phyloP scores from a whole-genome alignment of 2,888 invertebrate species.

The Pomacea canaliculata region DNA sequence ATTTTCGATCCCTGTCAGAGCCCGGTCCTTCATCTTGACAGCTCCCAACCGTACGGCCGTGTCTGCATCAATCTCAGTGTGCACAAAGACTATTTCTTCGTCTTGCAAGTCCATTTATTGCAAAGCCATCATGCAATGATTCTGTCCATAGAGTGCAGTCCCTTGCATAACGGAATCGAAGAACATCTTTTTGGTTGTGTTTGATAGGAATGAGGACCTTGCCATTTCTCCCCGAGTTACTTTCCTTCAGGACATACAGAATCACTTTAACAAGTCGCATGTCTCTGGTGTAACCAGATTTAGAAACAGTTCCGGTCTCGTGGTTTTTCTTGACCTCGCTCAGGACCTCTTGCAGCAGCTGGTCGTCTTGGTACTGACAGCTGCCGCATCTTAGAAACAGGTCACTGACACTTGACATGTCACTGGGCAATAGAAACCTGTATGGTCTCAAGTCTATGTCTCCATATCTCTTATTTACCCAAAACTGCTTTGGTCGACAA shows the following conservation, averaged over 20 bases:
- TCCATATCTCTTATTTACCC: neutral
- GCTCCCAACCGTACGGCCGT: conserved; percentile 20
- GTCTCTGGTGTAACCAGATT: neutral
- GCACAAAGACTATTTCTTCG: conserved; percentile 11
- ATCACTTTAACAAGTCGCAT: conserved; percentile 10
- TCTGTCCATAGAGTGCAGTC: conserved; percentile 21
- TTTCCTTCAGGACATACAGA: conserved; percentile 7
- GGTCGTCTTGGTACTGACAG: neutral
- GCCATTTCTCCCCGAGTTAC: neutral
- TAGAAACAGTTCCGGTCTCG: neutral
- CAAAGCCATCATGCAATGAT: too few relatives aligned
- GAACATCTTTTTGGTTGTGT: conserved; percentile 17
- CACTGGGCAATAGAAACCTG: conserved; percentile 13
- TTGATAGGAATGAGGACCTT: conserved; percentile 24
- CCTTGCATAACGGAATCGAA: conserved; percentile 21
- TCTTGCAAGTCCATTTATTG: neutral
- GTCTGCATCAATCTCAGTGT: neutral
- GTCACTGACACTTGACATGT: neutral
- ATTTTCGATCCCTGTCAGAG: conserved; percentile 40
- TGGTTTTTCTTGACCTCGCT: conserved; percentile 7
- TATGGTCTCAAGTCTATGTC: conserved; percentile 21
- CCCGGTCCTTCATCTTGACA: conserved; percentile 6
- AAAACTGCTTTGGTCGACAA: neutral
- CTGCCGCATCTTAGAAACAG: conserved; percentile 8
- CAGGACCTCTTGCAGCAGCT: conserved; percentile 7